Percentiles rank a stretch among this genome's conserved stretches.
Conservation (phyloP, 2,113 vertebrate species). For the Phaetusa simplex region DNA sequence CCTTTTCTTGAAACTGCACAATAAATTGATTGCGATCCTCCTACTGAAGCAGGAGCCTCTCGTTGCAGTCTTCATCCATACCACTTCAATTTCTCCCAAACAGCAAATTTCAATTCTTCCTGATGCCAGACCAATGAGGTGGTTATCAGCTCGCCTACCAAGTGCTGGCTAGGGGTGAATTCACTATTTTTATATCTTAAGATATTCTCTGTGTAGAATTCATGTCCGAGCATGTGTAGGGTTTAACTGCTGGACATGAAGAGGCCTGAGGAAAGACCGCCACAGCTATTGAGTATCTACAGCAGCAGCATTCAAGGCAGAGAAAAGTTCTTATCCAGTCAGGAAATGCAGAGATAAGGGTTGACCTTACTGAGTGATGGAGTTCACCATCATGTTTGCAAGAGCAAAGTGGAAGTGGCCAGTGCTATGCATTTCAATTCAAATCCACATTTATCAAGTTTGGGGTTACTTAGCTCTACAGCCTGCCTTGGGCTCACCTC, state of each 20-base stretch:
- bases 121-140: neutral
- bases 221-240: neutral
- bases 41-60: neutral
- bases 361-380: neutral
- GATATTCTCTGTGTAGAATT: neutral
- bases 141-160: neutral
- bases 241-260: neutral
- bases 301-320: neutral
- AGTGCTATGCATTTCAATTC: neutral
- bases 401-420: neutral
- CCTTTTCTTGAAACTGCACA: neutral
- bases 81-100: neutral
- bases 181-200: neutral
- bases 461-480: neutral
- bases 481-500: neutral
- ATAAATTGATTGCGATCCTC: neutral
- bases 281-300: neutral
- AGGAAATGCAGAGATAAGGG: neutral
- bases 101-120: neutral
- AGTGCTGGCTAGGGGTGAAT: neutral
- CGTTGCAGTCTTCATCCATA: neutral
- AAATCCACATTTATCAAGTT: neutral
- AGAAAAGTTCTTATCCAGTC: neutral
- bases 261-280: neutral
- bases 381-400: neutral